phyloP scores from a whole-genome alignment of 2,888 invertebrate genomes.

The Neocrepidodera transversa region DNA sequence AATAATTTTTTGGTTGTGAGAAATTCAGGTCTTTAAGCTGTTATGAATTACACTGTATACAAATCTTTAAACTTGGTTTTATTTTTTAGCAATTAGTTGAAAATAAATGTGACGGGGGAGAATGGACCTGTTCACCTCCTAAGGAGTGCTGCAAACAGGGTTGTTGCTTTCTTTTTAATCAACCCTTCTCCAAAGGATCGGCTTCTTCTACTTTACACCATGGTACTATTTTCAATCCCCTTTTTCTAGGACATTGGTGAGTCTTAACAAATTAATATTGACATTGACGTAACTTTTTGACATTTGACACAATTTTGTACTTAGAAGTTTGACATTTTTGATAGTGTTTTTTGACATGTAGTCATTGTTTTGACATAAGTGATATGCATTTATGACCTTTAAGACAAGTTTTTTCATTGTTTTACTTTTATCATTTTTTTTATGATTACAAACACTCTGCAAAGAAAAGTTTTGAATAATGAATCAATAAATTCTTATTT shows the following conservation, averaged over 20 bases:
- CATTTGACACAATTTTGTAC: too few species aligned
- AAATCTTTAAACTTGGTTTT: too few species aligned
- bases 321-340: not conserved
- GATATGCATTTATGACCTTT: too few species aligned
- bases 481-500: not conserved
- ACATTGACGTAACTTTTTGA: too few species aligned
- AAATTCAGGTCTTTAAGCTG: too few species aligned
- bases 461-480: too few species aligned
- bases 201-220: constrained; percentile 58
- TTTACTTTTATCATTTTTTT: too few species aligned
- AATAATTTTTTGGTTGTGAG: too few species aligned
- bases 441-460: too few species aligned
- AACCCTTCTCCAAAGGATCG: constrained; percentile 40
- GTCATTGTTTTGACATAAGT: too few species aligned
- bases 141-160: constrained; percentile 77
- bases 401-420: too few species aligned
- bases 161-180: constrained; percentile 60
- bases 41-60: too few species aligned
- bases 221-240: constrained; percentile 67
- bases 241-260: constrained; percentile 75
- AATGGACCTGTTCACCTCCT: constrained; percentile 72
- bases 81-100: constrained; percentile 63
- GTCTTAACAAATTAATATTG: constrained; percentile 36
- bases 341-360: not conserved
- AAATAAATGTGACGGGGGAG: constrained; percentile 70